These are phyloP conservation scores for Parasteatoda tepidariorum DNA, from an alignment of 1,140 invertebrate genomes.

Conservation along the genomic window DNA sequence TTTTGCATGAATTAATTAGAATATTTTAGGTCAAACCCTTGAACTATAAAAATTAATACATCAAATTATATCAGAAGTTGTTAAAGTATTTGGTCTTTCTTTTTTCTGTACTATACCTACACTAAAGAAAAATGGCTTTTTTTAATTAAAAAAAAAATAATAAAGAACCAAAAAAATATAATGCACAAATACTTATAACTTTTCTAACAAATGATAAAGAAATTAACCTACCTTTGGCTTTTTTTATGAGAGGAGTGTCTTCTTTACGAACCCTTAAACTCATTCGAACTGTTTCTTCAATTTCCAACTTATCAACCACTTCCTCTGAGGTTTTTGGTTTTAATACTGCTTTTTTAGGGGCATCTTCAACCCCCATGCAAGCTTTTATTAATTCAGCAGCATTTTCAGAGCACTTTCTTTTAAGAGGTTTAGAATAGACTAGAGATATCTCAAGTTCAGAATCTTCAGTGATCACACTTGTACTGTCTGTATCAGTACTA, in stretches of 20 bases:
- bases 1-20: too few relatives aligned
- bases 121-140: not conserved
- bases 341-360: slow-evolving; percentile 62
- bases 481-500: slow-evolving; percentile 32
- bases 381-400: slow-evolving; percentile 77
- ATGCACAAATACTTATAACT: not conserved
- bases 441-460: slow-evolving; percentile 55
- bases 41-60: too few relatives aligned
- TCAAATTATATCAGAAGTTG: too few relatives aligned
- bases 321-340: slow-evolving; percentile 30
- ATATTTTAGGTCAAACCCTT: too few relatives aligned
- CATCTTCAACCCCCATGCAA: slow-evolving; percentile 76
- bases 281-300: slow-evolving; percentile 38
- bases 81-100: too few relatives aligned
- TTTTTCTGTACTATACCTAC: too few relatives aligned
- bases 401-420: slow-evolving; percentile 78
- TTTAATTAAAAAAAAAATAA: not conserved
- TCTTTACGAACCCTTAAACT: slow-evolving; percentile 49
- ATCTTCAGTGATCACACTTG: slow-evolving; percentile 21
- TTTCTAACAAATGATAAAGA: not conserved
- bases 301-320: slow-evolving; percentile 36
- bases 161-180: not conserved
- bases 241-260: slow-evolving; percentile 39
- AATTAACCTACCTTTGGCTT: slow-evolving; percentile 35
- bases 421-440: slow-evolving; percentile 69